A percentile compares a stretch with the other conserved stretches of the same genome.
Evolutionary conservation across 2,888 invertebrate species (phyloP).

Genomic region (Rotaria macrura): DNA sequence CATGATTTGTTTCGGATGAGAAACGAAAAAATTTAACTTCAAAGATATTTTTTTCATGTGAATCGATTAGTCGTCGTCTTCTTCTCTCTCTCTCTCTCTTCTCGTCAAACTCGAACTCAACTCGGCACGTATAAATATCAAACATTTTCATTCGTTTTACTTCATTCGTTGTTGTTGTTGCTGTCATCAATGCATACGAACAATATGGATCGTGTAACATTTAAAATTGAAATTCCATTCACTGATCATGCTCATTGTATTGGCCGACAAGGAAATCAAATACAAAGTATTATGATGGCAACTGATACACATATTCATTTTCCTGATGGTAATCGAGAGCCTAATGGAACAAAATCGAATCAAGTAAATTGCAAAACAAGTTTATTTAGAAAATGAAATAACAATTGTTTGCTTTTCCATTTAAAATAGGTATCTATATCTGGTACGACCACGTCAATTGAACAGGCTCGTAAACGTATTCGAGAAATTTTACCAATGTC

Average conservation of each 20-base stretch:
- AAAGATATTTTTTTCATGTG: too few species aligned
- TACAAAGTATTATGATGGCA: neutral
- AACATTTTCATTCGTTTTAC: too few species aligned
- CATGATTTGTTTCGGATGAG: too few species aligned
- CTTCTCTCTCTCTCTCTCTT: too few species aligned
- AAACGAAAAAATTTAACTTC: too few species aligned
- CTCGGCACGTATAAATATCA: too few species aligned
- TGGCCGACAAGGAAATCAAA: constrained; percentile 21
- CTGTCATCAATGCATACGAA: neutral
- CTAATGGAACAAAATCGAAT: constrained; percentile 11
- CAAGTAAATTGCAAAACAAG: neutral
- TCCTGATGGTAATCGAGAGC: constrained; percentile 18
- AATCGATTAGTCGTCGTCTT: too few species aligned
- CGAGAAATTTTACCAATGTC: constrained; percentile 10
- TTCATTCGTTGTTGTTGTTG: too few species aligned
- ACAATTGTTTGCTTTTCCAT: neutral
- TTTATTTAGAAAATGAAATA: neutral
- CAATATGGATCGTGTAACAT: neutral
- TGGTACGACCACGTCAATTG: neutral
- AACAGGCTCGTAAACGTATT: constrained; percentile 15
- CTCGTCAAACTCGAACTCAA: too few species aligned
- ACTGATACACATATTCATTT: constrained; percentile 20
- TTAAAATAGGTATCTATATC: neutral
- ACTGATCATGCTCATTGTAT: constrained; percentile 23
- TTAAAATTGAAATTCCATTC: constrained; percentile 8